Percentiles rank a stretch among this genome's conserved stretches.
Conservation (phyloP, 2,888 invertebrate genomes). For the Andrena minutula region DNA sequence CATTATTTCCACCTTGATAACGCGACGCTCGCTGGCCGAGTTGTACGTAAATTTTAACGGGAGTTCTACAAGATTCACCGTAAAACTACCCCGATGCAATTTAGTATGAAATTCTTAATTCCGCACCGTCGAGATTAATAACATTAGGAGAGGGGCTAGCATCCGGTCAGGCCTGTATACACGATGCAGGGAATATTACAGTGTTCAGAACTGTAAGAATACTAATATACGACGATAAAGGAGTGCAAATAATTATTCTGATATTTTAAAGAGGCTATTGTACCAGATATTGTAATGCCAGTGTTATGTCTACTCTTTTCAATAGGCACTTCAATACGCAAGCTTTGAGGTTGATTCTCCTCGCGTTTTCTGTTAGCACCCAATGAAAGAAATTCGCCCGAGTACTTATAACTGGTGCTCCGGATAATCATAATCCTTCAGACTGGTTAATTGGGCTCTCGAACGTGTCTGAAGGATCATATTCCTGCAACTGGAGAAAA, state of each 20-base stretch:
- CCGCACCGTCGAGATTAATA: not conserved
- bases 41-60: conserved; percentile 33
- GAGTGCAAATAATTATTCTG: not conserved
- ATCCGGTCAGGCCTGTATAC: not conserved
- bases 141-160: not conserved
- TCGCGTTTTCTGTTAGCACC: conserved; percentile 46
- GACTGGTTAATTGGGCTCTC: conserved; percentile 49
- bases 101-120: conserved; percentile 1
- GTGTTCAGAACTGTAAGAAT: not conserved
- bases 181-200: not conserved
- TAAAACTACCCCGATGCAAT: not conserved
- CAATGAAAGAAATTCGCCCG: conserved; percentile 36
- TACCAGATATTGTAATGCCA: too few relatives aligned
- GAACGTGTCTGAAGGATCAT: conserved; percentile 26
- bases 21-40: conserved; percentile 4
- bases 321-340: not conserved
- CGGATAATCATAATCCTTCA: conserved; percentile 51
- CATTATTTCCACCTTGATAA: conserved; percentile 47
- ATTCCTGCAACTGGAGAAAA: not conserved
- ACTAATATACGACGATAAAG: not conserved
- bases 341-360: conserved; percentile 9
- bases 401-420: conserved; percentile 22
- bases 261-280: not conserved
- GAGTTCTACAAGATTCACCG: conserved; percentile 7
- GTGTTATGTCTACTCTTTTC: not conserved